These are phyloP conservation scores for Lagopus muta DNA, from an alignment of 2,113 vertebrate species.

Conservation along the genomic window DNA sequence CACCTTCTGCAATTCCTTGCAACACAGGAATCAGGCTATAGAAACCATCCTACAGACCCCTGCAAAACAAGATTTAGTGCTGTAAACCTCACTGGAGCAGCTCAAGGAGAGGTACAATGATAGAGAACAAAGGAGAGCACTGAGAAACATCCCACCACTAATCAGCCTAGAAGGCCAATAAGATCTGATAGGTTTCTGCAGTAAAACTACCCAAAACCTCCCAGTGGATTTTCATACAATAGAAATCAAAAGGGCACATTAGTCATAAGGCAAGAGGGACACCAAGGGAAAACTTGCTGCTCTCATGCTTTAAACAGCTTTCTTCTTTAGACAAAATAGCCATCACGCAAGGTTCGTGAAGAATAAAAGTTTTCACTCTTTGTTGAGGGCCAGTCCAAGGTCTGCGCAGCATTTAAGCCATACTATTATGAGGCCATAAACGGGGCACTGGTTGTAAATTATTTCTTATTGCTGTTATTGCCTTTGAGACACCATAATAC, in stretches of 20 bases:
- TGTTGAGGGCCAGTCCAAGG: constrained; percentile 25
- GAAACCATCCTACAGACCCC: background rate
- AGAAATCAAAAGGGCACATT: constrained; percentile 63
- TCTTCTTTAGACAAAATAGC: constrained; percentile 55
- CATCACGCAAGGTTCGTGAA: constrained; percentile 31
- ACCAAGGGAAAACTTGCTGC: background rate
- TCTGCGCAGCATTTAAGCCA: constrained; percentile 27
- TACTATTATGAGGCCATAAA: constrained; percentile 9
- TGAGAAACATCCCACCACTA: constrained; percentile 21
- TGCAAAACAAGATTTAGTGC: background rate
- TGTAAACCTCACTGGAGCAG: background rate
- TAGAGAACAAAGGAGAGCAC: background rate
- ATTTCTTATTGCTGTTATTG: constrained; percentile 35
- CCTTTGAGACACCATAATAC: background rate
- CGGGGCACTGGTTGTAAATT: background rate
- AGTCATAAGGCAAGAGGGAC: constrained; percentile 26
- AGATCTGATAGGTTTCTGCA: constrained; percentile 40
- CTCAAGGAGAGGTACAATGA: background rate
- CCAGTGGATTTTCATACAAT: constrained; percentile 47
- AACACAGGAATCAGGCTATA: background rate
- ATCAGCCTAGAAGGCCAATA: constrained; percentile 52
- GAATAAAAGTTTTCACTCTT: constrained; percentile 30
- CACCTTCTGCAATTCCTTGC: background rate
- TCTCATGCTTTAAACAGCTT: constrained; percentile 20
- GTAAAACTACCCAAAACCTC: constrained; percentile 47